These are phyloP conservation scores for Orestias chungarensis DNA, from an alignment of 2,797 vertebrate genomes.

Conservation along the genomic window DNA sequence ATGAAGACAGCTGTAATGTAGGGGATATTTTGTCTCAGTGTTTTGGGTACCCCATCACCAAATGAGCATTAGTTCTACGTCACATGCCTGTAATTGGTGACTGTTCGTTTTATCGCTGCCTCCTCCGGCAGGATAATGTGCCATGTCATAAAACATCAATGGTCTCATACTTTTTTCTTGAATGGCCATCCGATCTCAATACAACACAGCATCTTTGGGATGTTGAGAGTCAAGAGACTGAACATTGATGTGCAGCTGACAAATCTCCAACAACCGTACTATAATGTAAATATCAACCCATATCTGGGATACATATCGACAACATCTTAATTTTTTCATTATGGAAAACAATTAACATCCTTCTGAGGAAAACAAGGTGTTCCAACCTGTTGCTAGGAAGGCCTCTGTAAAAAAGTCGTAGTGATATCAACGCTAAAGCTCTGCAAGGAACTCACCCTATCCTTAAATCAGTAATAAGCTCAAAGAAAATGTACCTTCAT, in stretches of 20 bases:
- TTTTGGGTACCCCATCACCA: too few species aligned
- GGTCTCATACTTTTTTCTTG: too few species aligned
- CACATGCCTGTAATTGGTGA: background rate
- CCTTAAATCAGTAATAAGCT: conserved; percentile 25
- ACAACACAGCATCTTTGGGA: background rate
- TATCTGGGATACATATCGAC: background rate
- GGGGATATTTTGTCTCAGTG: too few species aligned
- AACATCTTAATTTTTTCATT: too few species aligned
- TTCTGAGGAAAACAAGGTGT: too few species aligned
- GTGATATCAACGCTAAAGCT: conserved; percentile 3
- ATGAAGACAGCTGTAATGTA: too few species aligned
- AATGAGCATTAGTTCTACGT: too few species aligned
- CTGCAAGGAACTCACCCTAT: background rate
- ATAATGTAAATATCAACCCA: background rate
- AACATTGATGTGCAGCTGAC: background rate
- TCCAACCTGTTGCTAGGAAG: background rate
- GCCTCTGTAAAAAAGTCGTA: background rate
- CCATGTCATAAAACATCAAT: background rate
- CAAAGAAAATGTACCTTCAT: conserved; percentile 23
- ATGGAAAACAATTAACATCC: too few species aligned
- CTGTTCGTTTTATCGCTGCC: background rate
- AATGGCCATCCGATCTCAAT: too few species aligned
- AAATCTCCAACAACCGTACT: background rate
- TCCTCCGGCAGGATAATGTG: background rate
- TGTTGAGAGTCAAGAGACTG: background rate